These are phyloP conservation scores for Tricholauxania praeusta DNA, from an alignment of 2,888 invertebrate genomes.

Conservation along the genomic window DNA sequence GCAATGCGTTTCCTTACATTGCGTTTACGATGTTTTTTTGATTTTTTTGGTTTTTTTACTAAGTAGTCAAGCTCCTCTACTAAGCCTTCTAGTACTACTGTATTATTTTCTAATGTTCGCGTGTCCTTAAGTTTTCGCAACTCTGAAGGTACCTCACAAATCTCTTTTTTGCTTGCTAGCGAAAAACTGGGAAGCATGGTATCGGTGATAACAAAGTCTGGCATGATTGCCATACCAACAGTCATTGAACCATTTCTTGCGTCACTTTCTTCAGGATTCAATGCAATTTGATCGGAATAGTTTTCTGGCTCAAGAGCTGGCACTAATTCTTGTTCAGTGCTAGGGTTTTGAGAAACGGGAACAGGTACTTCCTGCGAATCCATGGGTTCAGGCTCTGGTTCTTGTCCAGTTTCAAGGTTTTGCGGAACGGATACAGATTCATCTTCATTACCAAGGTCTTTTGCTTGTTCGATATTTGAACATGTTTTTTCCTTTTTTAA, in stretches of 20 bases:
- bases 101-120: constrained; percentile 5
- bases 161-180: constrained; percentile 39
- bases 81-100: neutral
- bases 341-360: neutral
- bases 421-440: neutral
- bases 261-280: neutral
- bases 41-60: neutral
- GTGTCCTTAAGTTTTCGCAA: constrained; percentile 46
- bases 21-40: constrained; percentile 27
- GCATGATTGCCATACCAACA: constrained; percentile 46
- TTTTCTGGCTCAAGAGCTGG: neutral
- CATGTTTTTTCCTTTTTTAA: neutral
- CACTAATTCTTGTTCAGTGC: neutral
- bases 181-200: constrained; percentile 24
- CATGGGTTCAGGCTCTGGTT: neutral
- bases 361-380: neutral
- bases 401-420: neutral
- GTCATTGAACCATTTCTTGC: constrained; percentile 31
- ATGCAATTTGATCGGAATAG: neutral
- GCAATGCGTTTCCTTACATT: constrained; percentile 43
- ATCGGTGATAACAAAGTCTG: constrained; percentile 39
- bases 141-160: constrained; percentile 54
- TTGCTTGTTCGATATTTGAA: neutral
- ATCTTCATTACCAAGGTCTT: neutral
- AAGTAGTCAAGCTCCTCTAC: neutral